phyloP scores from a whole-genome alignment of 1,140 invertebrate genomes.

The Onthophagus taurus region DNA sequence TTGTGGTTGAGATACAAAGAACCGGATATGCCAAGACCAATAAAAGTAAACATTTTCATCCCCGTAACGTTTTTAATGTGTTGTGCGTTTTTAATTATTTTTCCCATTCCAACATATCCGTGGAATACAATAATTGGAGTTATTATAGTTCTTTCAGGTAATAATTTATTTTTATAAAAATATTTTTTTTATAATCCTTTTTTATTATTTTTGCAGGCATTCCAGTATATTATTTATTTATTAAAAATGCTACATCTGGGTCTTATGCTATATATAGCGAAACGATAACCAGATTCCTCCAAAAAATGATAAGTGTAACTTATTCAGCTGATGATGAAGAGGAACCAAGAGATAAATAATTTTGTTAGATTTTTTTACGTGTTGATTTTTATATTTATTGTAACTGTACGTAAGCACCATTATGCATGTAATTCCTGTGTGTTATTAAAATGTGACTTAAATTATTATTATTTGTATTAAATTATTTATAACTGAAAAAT shows the following conservation, averaged over 20 bases:
- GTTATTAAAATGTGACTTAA: no score
- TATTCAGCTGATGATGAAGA: no score
- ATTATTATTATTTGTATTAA: no score
- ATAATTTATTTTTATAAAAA: not conserved
- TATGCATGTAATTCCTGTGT: no score
- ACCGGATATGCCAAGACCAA: slow-evolving; percentile 71
- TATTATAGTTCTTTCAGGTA: slow-evolving; percentile 62
- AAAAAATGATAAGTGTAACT: slow-evolving; percentile 39
- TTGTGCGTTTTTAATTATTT: slow-evolving; percentile 70
- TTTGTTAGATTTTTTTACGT: no score
- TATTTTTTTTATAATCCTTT: not conserved
- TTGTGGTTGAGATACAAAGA: slow-evolving; percentile 61
- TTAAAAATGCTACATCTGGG: slow-evolving; percentile 67
- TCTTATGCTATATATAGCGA: slow-evolving; percentile 36
- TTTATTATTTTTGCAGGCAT: slow-evolving; percentile 48
- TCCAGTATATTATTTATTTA: slow-evolving; percentile 82
- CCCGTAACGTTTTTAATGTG: slow-evolving; percentile 76
- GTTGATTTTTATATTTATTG: no score
- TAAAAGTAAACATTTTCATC: slow-evolving; percentile 66
- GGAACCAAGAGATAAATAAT: no score
- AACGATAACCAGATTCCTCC: slow-evolving; percentile 39
- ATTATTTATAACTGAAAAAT: no score
- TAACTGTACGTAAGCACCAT: no score
- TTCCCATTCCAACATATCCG: slow-evolving; percentile 69
- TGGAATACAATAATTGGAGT: slow-evolving; percentile 75